Evolutionary conservation across 2,113 vertebrate species (phyloP), one percentile per base, ranked within the genome.

Genomic region (Eidolon helvum): DNA sequence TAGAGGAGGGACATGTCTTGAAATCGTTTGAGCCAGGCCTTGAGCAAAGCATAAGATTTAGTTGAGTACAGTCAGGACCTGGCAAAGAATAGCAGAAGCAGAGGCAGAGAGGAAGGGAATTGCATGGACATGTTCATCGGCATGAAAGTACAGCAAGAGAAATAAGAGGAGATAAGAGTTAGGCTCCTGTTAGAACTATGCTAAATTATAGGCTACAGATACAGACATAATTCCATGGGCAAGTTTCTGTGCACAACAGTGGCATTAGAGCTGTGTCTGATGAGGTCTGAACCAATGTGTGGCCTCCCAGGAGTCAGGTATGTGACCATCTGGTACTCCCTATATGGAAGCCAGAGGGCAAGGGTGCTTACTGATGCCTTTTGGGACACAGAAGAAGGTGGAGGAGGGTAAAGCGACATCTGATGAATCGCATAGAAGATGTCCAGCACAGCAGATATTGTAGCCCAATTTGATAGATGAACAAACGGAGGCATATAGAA

Each of bases 401-500:
- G 10, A 24, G 33, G 38, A 43, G 16, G 16, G n/a, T 18, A 19
- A 24, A 79, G 30, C 0, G 2, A 59, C 21, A 21, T 38, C 48
- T 48, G 10, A 3, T 0, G 0, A 45, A 40, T 19, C 3, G 26
- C 53, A 10, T 0, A 10, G 28, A 89, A 11, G 33, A 19, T 80
- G 10, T n/a, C 84, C 7, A 7, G 68, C 40, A 12, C 12, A n/a
- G 57, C 26, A n/a, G 33, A 43, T 48, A 7, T 5, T 33, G 12
- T 2, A 26, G n/a, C 33, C 61, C 19, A 43, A 19, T 26, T 69
- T 66, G 61, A 65, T 30, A 82, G 69, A 50, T 15, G 8, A 40
- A n/a, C 38, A 55, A 72, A 90, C 2, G 35, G 68, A 95, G 71
- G n/a, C 71, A 11, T 7, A 35, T 12, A 85, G 35, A 87, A 5